Base-by-base conservation (phyloP, 2,888 invertebrate genomes). In the Cybosia mesomella region DNA sequence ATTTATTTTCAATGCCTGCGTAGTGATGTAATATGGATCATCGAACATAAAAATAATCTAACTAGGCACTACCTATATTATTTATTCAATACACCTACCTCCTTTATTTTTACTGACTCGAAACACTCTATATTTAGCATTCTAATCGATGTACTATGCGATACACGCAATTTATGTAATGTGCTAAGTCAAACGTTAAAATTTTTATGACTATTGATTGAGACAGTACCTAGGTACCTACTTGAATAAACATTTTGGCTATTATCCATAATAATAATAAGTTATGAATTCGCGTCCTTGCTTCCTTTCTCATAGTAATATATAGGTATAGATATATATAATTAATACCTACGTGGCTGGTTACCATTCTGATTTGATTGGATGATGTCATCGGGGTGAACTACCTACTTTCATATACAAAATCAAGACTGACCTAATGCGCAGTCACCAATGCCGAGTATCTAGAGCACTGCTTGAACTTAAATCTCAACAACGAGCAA, bases 291-390 rank as follows among this genome's bases (percentile, higher is more conserved):
- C 15, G 15, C 2, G 2, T 24, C 18, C 15, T 13, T 7, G 15
- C 36, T 34, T 39, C 22, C 13, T 39, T 24, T 4, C 8, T 49
- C 18, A 49, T 43, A 7, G 5, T 32, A 7, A 43, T n/a, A 43
- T 7, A 3, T 43, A 43, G 15, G 5, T 0, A 43, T 32, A 32
- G 32, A 7, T 43, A 43, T 18, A 9, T 39, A 59, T 7, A 22
- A 9, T 5, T 22, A 15, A 39, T 59, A 59, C 39, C 32, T 21
- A 59, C 34, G 54, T 71, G 85, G 84, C 85, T 83, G 85, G 83
- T 73, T 71, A 66, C 75, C 75, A 68, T 77, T 85, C 87, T 84
- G 85, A 87, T 85, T 85, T 74, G 71, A 75, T 77, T 73, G 66
- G 75, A 83, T 84, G 85, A 84, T 82, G 80, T 84, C 84, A 84